Percentiles rank a stretch among this genome's conserved stretches.
Evolutionary conservation across 2,888 invertebrate species (phyloP).

Genomic region (Nomada flava): DNA sequence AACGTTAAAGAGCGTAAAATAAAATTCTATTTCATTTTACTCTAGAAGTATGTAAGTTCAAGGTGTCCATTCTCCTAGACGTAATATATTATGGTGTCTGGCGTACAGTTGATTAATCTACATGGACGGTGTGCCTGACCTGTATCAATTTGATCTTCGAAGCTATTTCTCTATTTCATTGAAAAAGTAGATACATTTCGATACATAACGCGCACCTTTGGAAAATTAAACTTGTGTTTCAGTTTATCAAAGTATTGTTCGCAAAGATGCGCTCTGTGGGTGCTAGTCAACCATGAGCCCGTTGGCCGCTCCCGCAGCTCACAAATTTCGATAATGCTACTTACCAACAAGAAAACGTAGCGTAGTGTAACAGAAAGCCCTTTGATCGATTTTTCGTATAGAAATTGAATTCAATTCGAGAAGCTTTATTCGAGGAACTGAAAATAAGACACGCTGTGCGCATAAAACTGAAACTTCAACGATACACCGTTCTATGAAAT

Average conservation of each 20-base stretch:
- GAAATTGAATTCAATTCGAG: background rate
- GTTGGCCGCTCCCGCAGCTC: conserved; percentile 74
- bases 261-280: conserved; percentile 71
- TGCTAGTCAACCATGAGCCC: conserved; percentile 80
- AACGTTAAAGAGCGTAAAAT: background rate
- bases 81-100: conserved; percentile 2
- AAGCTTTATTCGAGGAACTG: no score
- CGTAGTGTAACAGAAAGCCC: background rate
- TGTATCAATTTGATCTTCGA: background rate
- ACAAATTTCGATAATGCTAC: conserved; percentile 58
- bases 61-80: background rate
- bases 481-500: conserved; percentile 5
- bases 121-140: background rate
- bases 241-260: conserved; percentile 35
- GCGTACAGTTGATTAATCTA: conserved; percentile 1
- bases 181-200: background rate
- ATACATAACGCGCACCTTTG: conserved; percentile 1
- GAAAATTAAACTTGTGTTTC: background rate
- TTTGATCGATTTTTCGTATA: background rate
- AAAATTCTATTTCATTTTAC: background rate
- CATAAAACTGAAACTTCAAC: conserved; percentile 3
- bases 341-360: conserved; percentile 20
- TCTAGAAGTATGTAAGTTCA: conserved; percentile 7
- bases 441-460: background rate
- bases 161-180: background rate